Conservation (phyloP, 2,797 vertebrate species). For the Selene dorsalis region DNA sequence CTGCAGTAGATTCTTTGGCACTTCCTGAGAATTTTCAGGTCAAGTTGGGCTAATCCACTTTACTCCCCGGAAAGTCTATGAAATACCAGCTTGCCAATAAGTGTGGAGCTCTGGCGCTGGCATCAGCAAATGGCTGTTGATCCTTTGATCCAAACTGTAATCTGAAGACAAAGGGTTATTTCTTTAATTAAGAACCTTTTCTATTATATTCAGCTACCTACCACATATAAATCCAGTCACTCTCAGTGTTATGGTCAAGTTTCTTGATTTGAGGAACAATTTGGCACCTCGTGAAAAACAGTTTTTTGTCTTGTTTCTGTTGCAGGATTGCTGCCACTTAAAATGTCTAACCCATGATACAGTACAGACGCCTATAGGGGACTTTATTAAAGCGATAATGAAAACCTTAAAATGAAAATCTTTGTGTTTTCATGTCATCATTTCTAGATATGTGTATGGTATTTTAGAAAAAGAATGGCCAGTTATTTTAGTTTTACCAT, state of each 20-base stretch:
- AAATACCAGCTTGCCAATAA: slow-evolving; percentile 58
- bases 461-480: too few species aligned
- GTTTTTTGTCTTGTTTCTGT: not conserved
- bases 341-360: not conserved
- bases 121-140: slow-evolving; percentile 60
- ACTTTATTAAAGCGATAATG: not conserved
- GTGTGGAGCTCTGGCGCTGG: slow-evolving; percentile 39
- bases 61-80: slow-evolving; percentile 55
- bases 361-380: not conserved
- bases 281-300: not conserved
- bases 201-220: slow-evolving; percentile 34
- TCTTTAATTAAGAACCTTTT: slow-evolving; percentile 59
- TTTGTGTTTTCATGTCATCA: too few species aligned
- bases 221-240: slow-evolving; percentile 31
- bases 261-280: slow-evolving; percentile 25
- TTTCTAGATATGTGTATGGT: too few species aligned
- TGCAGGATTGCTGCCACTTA: slow-evolving; percentile 22
- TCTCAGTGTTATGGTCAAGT: slow-evolving; percentile 12
- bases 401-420: too few species aligned
- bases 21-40: slow-evolving; percentile 56
- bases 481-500: not conserved
- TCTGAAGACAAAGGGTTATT: slow-evolving; percentile 63
- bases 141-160: slow-evolving; percentile 65
- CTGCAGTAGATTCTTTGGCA: slow-evolving; percentile 31
- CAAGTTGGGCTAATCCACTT: slow-evolving; percentile 70